These are phyloP conservation scores for Dryadula phaetusa DNA, from an alignment of 2,888 invertebrate genomes.

Conservation along the genomic window DNA sequence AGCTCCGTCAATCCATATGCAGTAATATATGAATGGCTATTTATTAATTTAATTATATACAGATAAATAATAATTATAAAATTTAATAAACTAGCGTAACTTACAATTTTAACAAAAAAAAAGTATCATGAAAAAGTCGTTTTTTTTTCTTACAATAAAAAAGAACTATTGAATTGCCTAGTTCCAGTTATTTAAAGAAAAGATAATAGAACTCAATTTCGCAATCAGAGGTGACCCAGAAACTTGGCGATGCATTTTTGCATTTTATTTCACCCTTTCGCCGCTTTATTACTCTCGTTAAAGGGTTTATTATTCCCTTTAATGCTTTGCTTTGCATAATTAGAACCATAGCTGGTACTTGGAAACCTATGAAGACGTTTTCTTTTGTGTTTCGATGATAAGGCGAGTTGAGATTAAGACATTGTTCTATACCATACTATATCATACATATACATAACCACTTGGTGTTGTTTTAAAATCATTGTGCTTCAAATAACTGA, in stretches of 20 bases:
- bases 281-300: slow-evolving; percentile 51
- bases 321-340: slow-evolving; percentile 40
- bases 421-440: too few relatives aligned
- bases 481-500: too few relatives aligned
- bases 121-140: too few relatives aligned
- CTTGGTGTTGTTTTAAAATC: too few relatives aligned
- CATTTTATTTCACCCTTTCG: slow-evolving; percentile 43
- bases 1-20: too few relatives aligned
- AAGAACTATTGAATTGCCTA: neutral
- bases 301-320: slow-evolving; percentile 44
- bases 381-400: neutral
- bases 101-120: too few relatives aligned
- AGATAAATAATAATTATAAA: too few relatives aligned
- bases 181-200: slow-evolving; percentile 23
- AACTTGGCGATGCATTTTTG: slow-evolving; percentile 47
- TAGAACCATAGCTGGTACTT: slow-evolving; percentile 30
- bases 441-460: too few relatives aligned
- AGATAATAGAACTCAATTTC: slow-evolving; percentile 36
- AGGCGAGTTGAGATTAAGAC: neutral
- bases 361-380: neutral
- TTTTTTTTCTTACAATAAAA: neutral
- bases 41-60: too few relatives aligned
- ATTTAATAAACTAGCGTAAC: too few relatives aligned
- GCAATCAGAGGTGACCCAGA: slow-evolving; percentile 44
- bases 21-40: too few relatives aligned